Evolutionary conservation across 35 echinoderm and acorn worm species (phyloP), one percentile per base, ranked within the genome.

Genomic region (Apostichopus californicus): DNA sequence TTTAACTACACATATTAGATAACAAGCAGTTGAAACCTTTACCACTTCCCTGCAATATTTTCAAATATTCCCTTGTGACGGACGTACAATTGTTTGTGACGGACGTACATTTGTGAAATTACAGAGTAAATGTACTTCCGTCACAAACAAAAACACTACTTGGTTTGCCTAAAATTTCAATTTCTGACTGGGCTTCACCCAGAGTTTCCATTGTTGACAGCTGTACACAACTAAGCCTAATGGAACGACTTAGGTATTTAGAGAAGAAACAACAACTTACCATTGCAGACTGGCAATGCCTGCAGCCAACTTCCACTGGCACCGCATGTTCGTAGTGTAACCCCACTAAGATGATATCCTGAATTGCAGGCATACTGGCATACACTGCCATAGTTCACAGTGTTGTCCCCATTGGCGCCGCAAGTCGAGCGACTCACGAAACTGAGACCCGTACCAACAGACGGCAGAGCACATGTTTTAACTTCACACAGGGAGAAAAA

Each of bases 311-410:
- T 87, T 17, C 85, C 85, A 24, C 12, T 61, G 61, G 55, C 55
- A 17, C 55, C 14, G 25, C 85, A 87, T 58, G 56, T 87, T 14
- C 60, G 85, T 12, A 13, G 5, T 6, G 13, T 24, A 63, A 8
- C n/a, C 55, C 85, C 85, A 17, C 22, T 87, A 5, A 87, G 85
- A 57, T 87, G 55, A 57, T 61, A 87, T 55, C 85, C 85, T 11
- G 55, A 23, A 20, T 22, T 66, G 56, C 85, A 87, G 13, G 8
- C 85, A 87, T 61, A 87, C 60, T 87, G 85, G 60, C 85, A 87
- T 14, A 64, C 85, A 26, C 85, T 87, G 3, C 85, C 85, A 66
- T 61, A 87, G 6, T 58, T 58, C 5, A 87, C 55, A 15, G 85
- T 87, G 15, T 13, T 66, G 56, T 66, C 85, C 8, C 85, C 25